A percentile compares a stretch with the other conserved stretches of the same genome.
Evolutionary conservation across 1,140 invertebrate species (phyloP).

Genomic region (Eufriesea mexicana): DNA sequence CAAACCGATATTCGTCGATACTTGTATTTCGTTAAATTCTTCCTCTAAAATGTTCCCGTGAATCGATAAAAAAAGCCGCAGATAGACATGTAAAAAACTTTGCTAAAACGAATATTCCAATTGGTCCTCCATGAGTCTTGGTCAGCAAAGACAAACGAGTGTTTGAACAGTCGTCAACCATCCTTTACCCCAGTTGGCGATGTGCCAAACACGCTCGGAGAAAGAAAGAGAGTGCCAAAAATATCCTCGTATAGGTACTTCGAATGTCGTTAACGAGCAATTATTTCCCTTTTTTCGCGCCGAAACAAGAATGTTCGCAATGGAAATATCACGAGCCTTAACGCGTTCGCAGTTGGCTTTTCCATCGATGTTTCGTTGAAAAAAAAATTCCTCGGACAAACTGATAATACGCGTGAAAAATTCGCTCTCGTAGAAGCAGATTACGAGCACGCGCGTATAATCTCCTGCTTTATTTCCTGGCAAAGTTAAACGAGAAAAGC

Average conservation of each 20-base stretch:
- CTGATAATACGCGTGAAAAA: not conserved
- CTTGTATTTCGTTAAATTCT: too few relatives aligned
- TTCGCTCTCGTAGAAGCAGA: not conserved
- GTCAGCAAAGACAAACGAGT: slow-evolving; percentile 63
- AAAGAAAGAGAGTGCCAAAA: slow-evolving; percentile 55
- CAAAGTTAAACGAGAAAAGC: too few relatives aligned
- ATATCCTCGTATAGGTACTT: slow-evolving; percentile 46
- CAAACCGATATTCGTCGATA: too few relatives aligned
- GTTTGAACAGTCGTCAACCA: slow-evolving; percentile 66
- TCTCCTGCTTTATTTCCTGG: not conserved
- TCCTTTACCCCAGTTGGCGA: slow-evolving; percentile 63
- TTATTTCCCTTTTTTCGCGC: slow-evolving; percentile 49
- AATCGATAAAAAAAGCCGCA: slow-evolving; percentile 6
- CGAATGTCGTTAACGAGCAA: slow-evolving; percentile 55
- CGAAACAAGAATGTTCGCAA: slow-evolving; percentile 3
- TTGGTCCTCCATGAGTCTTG: slow-evolving; percentile 50
- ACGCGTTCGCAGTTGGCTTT: not conserved
- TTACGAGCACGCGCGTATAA: not conserved
- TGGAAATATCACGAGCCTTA: slow-evolving; percentile 4
- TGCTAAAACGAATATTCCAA: slow-evolving; percentile 51
- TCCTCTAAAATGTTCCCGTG: not conserved
- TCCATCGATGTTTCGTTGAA: not conserved
- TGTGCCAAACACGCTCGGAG: slow-evolving; percentile 54
- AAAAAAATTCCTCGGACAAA: not conserved
- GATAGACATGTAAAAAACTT: slow-evolving; percentile 10